Base-by-base conservation (phyloP, 2,113 vertebrate species). In the Eptesicus fuscus region DNA sequence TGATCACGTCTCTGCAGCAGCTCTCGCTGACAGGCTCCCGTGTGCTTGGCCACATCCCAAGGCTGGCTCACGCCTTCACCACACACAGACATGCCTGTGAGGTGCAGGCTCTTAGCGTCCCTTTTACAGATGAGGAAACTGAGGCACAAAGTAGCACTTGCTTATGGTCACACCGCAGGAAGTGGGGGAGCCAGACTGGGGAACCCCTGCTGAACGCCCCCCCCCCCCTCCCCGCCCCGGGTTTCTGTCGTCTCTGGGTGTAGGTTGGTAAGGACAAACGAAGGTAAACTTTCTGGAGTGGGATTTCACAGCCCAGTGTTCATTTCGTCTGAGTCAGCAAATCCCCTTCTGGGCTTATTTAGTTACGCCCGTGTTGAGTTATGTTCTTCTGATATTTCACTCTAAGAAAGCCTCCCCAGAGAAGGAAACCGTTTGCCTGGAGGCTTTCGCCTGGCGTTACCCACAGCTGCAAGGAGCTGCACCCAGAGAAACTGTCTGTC, bases 1-100 rank as follows among this genome's bases (percentile, higher is more conserved):
- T 2, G n/a, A 13, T 1, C 14, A 0, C 8, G 5, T 20, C 9
- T 17, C 0, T 0, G 3, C 2, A 4, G 42, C 17, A 23, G 51
- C 35, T 13, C 11, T 2, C 11, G 0, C 18, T 2, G 40, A 9
- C 0, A 0, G 23, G 49, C 23, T 49, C 17, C 83, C 20, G 2
- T 0, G 0, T 1, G 16, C 47, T 35, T 1, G 14, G 73, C 35
- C 4, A 2, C 1, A 0, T 8, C 47, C 17, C 20, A 0, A 1
- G 42, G 8, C 22, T 13, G 40, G 17, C 51, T 20, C 44, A 12
- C 0, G 6, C 7, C 10, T 4, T 32, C 12, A 9, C 7, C 90
- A 4, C 5, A 18, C 4, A 18, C 4, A 18, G 1, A 4, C 7
- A 4, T 1, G 30, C 9, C 56, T 14, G 32, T 2, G 12, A 47